Percentiles rank a stretch among this genome's conserved stretches.
Evolutionary conservation across 2,113 vertebrate species (phyloP).

Genomic region (Salminus brasiliensis): DNA sequence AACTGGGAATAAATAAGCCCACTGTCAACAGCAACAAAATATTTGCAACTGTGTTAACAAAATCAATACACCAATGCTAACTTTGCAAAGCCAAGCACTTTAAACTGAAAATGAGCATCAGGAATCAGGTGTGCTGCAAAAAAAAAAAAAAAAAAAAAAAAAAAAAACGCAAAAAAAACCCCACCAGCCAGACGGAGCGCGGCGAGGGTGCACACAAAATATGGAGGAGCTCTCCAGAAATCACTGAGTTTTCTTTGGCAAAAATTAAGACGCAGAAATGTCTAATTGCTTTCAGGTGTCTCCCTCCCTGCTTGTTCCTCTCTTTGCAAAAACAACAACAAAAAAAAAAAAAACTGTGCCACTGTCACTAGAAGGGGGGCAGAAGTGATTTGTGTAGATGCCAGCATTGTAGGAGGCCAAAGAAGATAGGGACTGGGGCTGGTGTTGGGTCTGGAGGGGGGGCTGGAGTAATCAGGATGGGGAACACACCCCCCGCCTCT

Average conservation of each 20-base stretch:
- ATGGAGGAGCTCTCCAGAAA: constrained; percentile 54
- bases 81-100: constrained; percentile 34
- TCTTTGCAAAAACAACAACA: not conserved
- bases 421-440: constrained; percentile 55
- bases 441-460: constrained; percentile 31
- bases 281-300: constrained; percentile 62
- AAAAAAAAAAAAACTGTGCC: constrained; percentile 46
- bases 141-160: not conserved
- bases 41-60: constrained; percentile 32
- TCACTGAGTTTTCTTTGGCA: constrained; percentile 36
- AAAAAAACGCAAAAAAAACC: too few species aligned
- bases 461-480: constrained; percentile 87
- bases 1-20: constrained; percentile 30
- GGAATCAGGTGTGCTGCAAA: constrained; percentile 38
- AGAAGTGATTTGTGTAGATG: constrained; percentile 90
- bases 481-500: constrained; percentile 78
- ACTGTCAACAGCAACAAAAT: constrained; percentile 27
- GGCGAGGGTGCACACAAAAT: constrained; percentile 32
- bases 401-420: constrained; percentile 84
- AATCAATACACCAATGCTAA: constrained; percentile 15
- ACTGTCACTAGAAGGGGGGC: constrained; percentile 75
- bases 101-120: constrained; percentile 10
- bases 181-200: constrained; percentile 22
- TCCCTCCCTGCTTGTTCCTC: constrained; percentile 45
- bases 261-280: constrained; percentile 42